Evolutionary conservation across 2,797 vertebrate genomes (phyloP).

Genomic region (Allochrocebus solatus): DNA sequence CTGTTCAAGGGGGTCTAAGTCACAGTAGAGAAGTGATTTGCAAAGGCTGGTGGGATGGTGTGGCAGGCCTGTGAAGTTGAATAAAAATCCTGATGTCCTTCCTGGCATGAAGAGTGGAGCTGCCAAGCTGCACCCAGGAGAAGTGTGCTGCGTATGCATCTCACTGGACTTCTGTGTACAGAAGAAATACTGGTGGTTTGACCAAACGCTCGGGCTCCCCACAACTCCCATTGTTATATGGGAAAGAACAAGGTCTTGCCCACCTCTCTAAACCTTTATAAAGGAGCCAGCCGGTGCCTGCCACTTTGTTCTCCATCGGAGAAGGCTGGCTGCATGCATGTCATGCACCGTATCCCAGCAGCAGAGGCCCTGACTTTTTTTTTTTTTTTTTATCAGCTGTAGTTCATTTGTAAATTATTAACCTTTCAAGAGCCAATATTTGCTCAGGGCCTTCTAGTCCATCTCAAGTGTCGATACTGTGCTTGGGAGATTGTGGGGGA

Average conservation of each 20-base stretch:
- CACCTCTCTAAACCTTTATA: neutral
- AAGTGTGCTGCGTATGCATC: neutral
- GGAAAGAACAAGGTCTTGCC: neutral
- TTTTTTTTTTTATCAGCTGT: slow-evolving; percentile 20
- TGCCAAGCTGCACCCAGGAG: neutral
- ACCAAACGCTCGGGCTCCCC: neutral
- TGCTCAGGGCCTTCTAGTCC: slow-evolving; percentile 33
- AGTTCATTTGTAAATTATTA: slow-evolving; percentile 57
- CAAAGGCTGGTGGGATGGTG: neutral
- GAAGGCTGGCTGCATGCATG: neutral
- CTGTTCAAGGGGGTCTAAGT: neutral
- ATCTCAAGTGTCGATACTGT: neutral
- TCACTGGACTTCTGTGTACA: neutral
- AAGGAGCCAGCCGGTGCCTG: neutral
- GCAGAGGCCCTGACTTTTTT: neutral
- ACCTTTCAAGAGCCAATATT: slow-evolving; percentile 12
- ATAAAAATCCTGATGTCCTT: neutral
- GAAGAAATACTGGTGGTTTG: neutral
- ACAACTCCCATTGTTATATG: neutral
- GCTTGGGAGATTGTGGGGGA: neutral
- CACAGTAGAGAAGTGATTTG: neutral
- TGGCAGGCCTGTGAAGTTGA: neutral
- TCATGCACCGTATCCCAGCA: neutral
- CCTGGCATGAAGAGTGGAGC: neutral
- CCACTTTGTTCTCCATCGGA: neutral